phyloP scores from a whole-genome alignment of 2,888 invertebrate species.

The Epistrophella euchroma region DNA sequence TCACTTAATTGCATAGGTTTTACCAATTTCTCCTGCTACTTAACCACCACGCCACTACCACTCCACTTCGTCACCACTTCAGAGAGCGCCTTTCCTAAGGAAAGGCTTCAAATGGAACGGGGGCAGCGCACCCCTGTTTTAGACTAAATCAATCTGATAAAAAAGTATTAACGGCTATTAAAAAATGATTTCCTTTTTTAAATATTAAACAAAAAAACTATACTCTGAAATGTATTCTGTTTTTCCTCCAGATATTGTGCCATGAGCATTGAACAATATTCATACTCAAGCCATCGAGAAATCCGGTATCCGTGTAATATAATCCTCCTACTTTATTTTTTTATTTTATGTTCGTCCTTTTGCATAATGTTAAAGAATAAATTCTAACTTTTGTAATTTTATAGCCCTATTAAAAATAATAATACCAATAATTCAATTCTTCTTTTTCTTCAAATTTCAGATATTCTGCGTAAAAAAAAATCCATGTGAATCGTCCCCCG shows the following conservation, averaged over 20 bases:
- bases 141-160: no score
- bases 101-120: no score
- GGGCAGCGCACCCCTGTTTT: no score
- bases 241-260: background rate
- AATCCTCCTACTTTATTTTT: slow-evolving; percentile 10
- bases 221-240: background rate
- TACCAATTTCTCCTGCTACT: no score
- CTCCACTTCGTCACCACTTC: no score
- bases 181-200: no score
- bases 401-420: slow-evolving; percentile 54
- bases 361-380: slow-evolving; percentile 19
- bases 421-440: slow-evolving; percentile 40
- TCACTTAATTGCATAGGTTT: no score
- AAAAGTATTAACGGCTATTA: no score
- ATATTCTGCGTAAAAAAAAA: slow-evolving; percentile 34
- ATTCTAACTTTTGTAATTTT: slow-evolving; percentile 39
- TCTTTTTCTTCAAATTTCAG: slow-evolving; percentile 53
- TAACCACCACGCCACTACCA: no score
- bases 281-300: background rate
- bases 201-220: no score
- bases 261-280: background rate
- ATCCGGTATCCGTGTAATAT: background rate
- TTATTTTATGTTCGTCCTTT: slow-evolving; percentile 12
- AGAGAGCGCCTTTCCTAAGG: no score
- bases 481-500: slow-evolving; percentile 56